A percentile compares a stretch with the other conserved stretches of the same genome.
phyloP scores from a whole-genome alignment of 2,888 invertebrate genomes.

The Ectropis crepuscularia region DNA sequence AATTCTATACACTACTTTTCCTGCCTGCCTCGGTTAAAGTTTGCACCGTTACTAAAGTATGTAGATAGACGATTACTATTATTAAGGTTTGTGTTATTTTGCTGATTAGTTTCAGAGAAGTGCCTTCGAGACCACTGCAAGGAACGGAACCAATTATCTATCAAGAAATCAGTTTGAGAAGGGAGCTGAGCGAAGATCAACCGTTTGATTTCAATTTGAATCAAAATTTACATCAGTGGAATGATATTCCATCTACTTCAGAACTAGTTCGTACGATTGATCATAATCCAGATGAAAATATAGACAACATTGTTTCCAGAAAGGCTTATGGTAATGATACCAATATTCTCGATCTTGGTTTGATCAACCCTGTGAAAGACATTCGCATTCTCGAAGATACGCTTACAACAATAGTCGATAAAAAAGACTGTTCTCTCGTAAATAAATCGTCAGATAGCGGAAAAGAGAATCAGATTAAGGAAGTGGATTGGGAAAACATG shows the following conservation, averaged over 20 bases:
- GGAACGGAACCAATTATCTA: slow-evolving; percentile 6
- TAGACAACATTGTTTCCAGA: neutral
- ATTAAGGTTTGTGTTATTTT: neutral
- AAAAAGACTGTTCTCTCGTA: neutral
- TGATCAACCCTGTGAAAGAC: slow-evolving; percentile 19
- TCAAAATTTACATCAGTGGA: neutral
- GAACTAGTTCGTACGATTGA: slow-evolving; percentile 29
- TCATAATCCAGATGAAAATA: neutral
- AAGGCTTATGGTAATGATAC: neutral
- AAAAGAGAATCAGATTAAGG: neutral
- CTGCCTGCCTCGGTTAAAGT: no score
- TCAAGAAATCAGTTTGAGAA: slow-evolving; percentile 7
- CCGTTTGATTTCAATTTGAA: slow-evolving; percentile 7
- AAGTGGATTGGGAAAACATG: slow-evolving; percentile 64
- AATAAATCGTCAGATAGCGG: neutral
- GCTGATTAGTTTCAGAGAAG: slow-evolving; percentile 16
- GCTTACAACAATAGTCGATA: neutral
- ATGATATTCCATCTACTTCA: slow-evolving; percentile 12
- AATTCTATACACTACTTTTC: no score
- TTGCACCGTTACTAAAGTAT: no score
- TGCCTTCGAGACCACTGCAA: slow-evolving; percentile 3
- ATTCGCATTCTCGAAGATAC: slow-evolving; percentile 8
- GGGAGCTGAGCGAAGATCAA: neutral
- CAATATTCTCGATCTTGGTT: slow-evolving; percentile 16
- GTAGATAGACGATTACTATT: neutral